Percentiles rank a stretch among this genome's conserved stretches.
Conservation (phyloP, 2,113 vertebrate species). For the Scolopax mira region DNA sequence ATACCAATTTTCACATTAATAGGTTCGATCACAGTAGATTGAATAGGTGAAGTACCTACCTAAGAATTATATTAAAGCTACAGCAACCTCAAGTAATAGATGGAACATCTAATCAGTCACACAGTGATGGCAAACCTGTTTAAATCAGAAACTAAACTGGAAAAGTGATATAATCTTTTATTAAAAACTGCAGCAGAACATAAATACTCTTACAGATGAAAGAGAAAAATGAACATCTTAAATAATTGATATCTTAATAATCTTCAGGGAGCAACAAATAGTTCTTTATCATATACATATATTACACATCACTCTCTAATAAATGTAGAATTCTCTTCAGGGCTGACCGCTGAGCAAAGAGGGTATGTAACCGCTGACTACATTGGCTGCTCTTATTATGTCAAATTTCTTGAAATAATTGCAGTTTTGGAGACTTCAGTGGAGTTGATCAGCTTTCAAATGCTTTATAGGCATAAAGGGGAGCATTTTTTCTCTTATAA, state of each 20-base stretch:
- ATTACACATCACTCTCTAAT: not conserved
- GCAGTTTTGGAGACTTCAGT: not conserved
- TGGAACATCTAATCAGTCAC: not conserved
- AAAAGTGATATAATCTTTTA: not conserved
- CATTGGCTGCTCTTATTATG: not conserved
- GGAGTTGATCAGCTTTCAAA: not conserved
- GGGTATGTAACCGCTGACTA: not conserved
- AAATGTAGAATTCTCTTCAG: not conserved
- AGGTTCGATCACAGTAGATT: not conserved
- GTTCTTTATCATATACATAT: not conserved
- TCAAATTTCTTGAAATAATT: not conserved
- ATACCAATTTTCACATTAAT: not conserved
- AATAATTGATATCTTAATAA: constrained; percentile 19
- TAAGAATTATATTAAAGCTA: not conserved
- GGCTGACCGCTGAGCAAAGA: not conserved
- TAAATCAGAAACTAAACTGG: not conserved
- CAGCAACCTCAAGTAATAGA: not conserved
- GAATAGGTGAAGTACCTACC: not conserved
- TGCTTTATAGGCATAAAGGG: not conserved
- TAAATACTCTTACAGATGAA: not conserved
- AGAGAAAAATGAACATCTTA: not conserved
- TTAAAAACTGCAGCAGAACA: not conserved
- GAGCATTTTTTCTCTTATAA: not conserved
- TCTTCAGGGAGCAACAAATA: not conserved
- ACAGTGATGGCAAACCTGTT: not conserved